Evolutionary conservation across 2,113 vertebrate species (phyloP), one percentile per base, ranked within the genome.

Genomic region (Zeus faber): DNA sequence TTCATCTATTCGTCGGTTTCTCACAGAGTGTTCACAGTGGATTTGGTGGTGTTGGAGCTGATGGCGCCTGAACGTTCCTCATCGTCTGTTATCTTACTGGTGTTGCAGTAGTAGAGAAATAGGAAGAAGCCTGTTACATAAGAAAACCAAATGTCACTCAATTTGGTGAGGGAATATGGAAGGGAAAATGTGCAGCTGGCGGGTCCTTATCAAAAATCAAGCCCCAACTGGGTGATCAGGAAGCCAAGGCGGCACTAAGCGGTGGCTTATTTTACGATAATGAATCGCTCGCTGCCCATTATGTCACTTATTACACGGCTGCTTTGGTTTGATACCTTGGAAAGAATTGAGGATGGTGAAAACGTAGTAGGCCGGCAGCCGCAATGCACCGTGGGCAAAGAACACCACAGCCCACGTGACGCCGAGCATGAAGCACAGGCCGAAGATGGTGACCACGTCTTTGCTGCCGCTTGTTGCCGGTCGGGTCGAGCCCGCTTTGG

Each of bases 321-420:
- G 1, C 14, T 11, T 11, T 24, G 3, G 1, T 7, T n/a, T 22
- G 20, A 43, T 67, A 89, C 89, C 89, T 86, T 90, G 87, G 16
- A 80, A 79, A 24, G 89, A 90, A 63, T 88, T 89, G 24, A 88
- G 68, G 56, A 74, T 21, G 11, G 85, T 82, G 64, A 88, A 90
- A 24, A 86, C 81, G 81, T 88, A 88, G 77, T 68, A 73, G 1
- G 80, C 44, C 0, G 81, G 74, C 16, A 88, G 49, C 7, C 2
- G 61, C 17, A 88, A 17, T 21, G 2, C 1, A 0, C 86, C 86
- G 1, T 74, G 29, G 37, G 79, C 70, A 10, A 89, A 88, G 65
- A 89, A 89, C 13, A 81, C 83, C 1, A 88, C 82, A 3, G 85
- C 79, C 87, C 87, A 89, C 2, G 80, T 77, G 62, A 90, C 41